These are phyloP conservation scores for Atherinomorus stipes DNA, from an alignment of 2,113 vertebrate species.

Conservation along the genomic window DNA sequence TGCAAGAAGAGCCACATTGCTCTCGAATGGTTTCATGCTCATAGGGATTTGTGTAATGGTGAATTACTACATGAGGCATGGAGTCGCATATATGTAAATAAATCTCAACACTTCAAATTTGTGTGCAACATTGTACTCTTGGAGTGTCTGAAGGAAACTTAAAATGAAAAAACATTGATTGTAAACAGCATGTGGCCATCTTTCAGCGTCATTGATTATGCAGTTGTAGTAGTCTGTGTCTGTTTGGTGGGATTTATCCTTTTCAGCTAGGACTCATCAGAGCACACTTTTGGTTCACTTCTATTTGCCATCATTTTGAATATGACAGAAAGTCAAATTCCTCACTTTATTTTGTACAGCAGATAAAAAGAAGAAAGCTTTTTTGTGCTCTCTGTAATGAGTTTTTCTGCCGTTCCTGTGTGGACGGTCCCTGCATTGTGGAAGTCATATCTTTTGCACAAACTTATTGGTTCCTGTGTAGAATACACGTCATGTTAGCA, in stretches of 20 bases:
- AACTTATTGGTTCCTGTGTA: slow-evolving; percentile 1
- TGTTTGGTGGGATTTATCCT: slow-evolving; percentile 27
- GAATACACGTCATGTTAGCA: background rate
- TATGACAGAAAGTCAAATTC: slow-evolving; percentile 28
- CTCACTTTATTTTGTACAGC: slow-evolving; percentile 10
- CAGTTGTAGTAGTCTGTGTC: background rate
- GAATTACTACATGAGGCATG: slow-evolving; percentile 71
- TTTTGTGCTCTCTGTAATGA: slow-evolving; percentile 24
- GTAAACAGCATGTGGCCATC: slow-evolving; percentile 19
- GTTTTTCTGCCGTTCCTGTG: slow-evolving; percentile 31
- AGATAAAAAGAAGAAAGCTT: slow-evolving; percentile 11
- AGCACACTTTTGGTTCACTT: slow-evolving; percentile 1
- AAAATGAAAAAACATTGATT: slow-evolving; percentile 27
- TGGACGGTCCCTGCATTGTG: slow-evolving; percentile 25
- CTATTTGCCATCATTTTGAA: slow-evolving; percentile 15
- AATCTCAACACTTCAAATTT: slow-evolving; percentile 38
- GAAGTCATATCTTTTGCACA: slow-evolving; percentile 6
- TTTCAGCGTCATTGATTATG: slow-evolving; percentile 32
- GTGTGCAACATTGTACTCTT: slow-evolving; percentile 34
- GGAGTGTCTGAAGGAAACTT: slow-evolving; percentile 28
- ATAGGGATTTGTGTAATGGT: slow-evolving; percentile 68
- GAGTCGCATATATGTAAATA: slow-evolving; percentile 71
- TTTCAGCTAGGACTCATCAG: slow-evolving; percentile 27
- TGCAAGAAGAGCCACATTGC: slow-evolving; percentile 55
- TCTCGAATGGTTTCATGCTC: slow-evolving; percentile 70